Evolutionary conservation across 64 coral and sea anemone genomes (phyloP), one percentile per base, ranked within the genome.

Genomic region (Platygyra sinensis): DNA sequence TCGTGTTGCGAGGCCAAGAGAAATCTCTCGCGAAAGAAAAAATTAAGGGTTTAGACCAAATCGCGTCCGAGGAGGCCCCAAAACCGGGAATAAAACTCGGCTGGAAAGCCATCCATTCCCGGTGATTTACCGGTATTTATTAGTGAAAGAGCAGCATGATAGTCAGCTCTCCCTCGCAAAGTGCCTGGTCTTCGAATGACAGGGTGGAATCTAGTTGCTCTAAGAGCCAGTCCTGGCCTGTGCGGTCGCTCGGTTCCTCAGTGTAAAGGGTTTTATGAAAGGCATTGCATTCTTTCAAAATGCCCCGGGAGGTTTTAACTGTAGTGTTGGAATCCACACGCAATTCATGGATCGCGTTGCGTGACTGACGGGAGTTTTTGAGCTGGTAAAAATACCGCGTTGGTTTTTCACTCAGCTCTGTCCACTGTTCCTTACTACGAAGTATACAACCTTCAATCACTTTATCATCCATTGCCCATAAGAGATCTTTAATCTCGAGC

Each of bases 301-400:
- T 90, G 0, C 24, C 20, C 1, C 22, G 62, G 11, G 25, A 12
- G 52, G 46, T 4, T 5, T n/a, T 16, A 0, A 4, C 88, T 27
- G 0, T 57, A 17, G 10, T 25, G 7, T 74, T 2, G 10, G 11
- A 5, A 9, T 15, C 4, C 4, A 46, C 51, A 17, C 16, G n/a
- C 0, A 91, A 49, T 20, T 74, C 52, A 0, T 20, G 38, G 8
- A 91, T 91, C 0, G 89, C 73, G 46, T 91, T 91, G 9, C 29
- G 15, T 4, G 16, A 31, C 16, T 86, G 67, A 4, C 38, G n/a
- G 0, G 25, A 39, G 2, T 28, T 74, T 31, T 91, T 80, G 1
- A 91, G 67, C 3, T 81, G 65, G n/a, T 80, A 90, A n/a, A 90
- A 90, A 71, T 57, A 81, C 10, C 46, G 80, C 3, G 72, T 91